phyloP scores from a whole-genome alignment of 30 jellyfish, hydroid and myxozoan genomes.

The Nemopilema nomurai region DNA sequence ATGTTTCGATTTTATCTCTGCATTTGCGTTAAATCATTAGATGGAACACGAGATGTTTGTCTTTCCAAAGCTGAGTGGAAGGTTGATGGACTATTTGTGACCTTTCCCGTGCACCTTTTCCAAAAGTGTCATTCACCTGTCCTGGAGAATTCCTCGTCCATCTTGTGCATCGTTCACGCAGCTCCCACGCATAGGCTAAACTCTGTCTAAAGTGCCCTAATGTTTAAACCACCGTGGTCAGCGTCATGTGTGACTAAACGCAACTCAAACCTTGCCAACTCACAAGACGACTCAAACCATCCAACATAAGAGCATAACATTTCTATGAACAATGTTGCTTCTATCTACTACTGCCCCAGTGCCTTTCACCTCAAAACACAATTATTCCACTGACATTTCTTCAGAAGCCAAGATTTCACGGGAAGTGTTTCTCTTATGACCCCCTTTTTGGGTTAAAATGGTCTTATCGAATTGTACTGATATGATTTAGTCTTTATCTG shows the following conservation, averaged over 20 bases:
- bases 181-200: neutral
- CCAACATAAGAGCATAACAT: neutral
- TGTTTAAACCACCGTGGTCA: neutral
- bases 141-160: too few species aligned
- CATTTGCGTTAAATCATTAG: neutral
- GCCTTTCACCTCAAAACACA: too few species aligned
- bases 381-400: too few species aligned
- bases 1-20: neutral
- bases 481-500: too few species aligned
- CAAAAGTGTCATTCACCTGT: neutral
- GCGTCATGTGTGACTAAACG: neutral
- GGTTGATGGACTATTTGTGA: conserved; percentile 5
- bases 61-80: neutral
- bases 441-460: too few species aligned
- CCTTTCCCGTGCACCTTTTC: conserved; percentile 39
- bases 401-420: too few species aligned
- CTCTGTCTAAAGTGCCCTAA: too few species aligned
- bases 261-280: neutral
- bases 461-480: too few species aligned
- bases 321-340: neutral
- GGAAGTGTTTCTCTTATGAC: too few species aligned
- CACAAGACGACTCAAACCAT: neutral
- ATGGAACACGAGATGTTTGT: conserved; percentile 18
- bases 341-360: too few species aligned
- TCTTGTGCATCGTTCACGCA: neutral